Conservation (phyloP, 2,797 vertebrate species). For the Tokudaia muenninki region DNA sequence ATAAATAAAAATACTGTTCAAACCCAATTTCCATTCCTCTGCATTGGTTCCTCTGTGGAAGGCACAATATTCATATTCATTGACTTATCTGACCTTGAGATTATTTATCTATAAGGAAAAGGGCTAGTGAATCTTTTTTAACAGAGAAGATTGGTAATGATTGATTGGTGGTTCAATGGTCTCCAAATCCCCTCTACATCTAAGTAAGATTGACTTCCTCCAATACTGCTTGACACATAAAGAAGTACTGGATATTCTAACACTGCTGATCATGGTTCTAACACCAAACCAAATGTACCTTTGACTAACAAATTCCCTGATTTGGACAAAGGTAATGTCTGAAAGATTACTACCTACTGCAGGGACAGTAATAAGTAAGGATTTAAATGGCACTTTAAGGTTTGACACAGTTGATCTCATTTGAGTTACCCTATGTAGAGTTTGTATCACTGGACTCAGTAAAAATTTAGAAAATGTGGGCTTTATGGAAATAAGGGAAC, state of each 20-base stretch:
- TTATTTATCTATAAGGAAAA: background rate
- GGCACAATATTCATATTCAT: background rate
- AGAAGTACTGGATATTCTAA: background rate
- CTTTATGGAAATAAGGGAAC: background rate
- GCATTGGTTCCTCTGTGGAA: background rate
- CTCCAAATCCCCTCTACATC: background rate
- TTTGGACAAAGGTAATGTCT: background rate
- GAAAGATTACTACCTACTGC: constrained; percentile 7
- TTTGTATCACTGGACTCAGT: background rate
- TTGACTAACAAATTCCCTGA: background rate
- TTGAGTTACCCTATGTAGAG: background rate
- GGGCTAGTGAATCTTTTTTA: background rate
- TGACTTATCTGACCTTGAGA: background rate
- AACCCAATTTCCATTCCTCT: background rate
- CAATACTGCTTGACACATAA: background rate
- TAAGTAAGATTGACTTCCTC: background rate
- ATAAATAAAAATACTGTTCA: background rate
- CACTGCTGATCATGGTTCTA: background rate
- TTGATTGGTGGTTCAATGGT: background rate
- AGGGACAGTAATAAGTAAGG: background rate
- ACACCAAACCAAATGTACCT: background rate
- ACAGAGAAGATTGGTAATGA: background rate
- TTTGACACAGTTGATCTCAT: constrained; percentile 8
- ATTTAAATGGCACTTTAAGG: background rate
- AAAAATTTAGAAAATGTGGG: background rate